Conservation (phyloP, 2,888 invertebrate species). For the Erpobdella octoculata region DNA sequence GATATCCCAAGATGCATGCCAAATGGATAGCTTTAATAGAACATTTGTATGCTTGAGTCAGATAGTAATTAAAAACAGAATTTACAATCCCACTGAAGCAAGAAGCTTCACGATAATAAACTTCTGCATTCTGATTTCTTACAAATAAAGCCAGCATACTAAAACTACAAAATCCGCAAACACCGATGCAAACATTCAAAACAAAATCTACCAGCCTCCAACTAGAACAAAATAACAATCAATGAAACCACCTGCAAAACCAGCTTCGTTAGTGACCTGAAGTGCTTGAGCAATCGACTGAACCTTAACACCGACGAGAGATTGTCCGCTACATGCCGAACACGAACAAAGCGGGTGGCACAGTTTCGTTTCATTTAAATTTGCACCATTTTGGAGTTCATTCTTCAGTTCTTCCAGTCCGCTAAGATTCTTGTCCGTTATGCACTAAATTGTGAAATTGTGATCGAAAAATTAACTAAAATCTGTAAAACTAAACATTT, state of each 20-base stretch:
- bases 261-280: neutral
- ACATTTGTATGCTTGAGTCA: neutral
- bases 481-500: too few species aligned
- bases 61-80: neutral
- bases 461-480: too few species aligned
- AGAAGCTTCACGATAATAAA: too few species aligned
- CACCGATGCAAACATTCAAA: neutral
- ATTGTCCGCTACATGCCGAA: neutral
- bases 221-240: constrained; percentile 52
- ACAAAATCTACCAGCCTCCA: constrained; percentile 51
- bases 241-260: neutral
- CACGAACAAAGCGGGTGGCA: constrained; percentile 15
- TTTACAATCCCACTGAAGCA: too few species aligned
- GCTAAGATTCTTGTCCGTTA: neutral
- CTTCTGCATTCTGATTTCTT: too few species aligned
- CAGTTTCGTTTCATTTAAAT: neutral
- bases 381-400: neutral
- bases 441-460: neutral
- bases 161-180: too few species aligned
- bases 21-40: constrained; percentile 58
- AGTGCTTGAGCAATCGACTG: neutral
- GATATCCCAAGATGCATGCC: constrained; percentile 52
- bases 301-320: neutral
- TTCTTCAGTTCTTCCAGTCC: neutral
- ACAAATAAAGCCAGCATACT: too few species aligned